Evolutionary conservation across 2,888 invertebrate genomes (phyloP).

Genomic region (Pilophorus perplexus): DNA sequence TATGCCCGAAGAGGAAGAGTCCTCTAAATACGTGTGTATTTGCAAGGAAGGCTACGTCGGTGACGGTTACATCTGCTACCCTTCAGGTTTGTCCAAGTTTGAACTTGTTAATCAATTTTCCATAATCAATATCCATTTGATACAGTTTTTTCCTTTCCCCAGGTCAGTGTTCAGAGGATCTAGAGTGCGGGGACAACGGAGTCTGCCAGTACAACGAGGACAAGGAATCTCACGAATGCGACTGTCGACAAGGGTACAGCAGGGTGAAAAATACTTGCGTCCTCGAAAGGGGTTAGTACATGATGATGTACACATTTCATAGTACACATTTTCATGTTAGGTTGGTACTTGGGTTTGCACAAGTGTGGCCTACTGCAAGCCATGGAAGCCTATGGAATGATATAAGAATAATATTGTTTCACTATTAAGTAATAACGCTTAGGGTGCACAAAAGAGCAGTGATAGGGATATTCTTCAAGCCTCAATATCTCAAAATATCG

Average conservation of each 20-base stretch:
- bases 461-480: too few species aligned
- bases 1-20: conserved; percentile 63
- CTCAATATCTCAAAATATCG: too few species aligned
- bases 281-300: conserved; percentile 35
- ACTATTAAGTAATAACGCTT: too few species aligned
- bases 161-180: conserved; percentile 54
- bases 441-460: too few species aligned
- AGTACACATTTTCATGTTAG: too few species aligned
- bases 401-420: too few species aligned
- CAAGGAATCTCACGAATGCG: conserved; percentile 66
- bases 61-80: conserved; percentile 73
- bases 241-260: conserved; percentile 71
- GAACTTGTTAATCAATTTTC: not conserved
- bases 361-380: too few species aligned
- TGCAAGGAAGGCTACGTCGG: conserved; percentile 81
- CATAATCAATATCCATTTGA: not conserved
- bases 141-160: not conserved
- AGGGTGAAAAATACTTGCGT: conserved; percentile 49
- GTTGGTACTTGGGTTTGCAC: too few species aligned
- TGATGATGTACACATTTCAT: conserved; percentile 6
- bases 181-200: conserved; percentile 68
- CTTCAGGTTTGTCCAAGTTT: conserved; percentile 48
- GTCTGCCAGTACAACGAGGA: conserved; percentile 66
- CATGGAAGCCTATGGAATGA: too few species aligned
- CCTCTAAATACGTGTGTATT: conserved; percentile 59